phyloP scores from a whole-genome alignment of 1,140 invertebrate genomes.

The Maconellicoccus hirsutus region DNA sequence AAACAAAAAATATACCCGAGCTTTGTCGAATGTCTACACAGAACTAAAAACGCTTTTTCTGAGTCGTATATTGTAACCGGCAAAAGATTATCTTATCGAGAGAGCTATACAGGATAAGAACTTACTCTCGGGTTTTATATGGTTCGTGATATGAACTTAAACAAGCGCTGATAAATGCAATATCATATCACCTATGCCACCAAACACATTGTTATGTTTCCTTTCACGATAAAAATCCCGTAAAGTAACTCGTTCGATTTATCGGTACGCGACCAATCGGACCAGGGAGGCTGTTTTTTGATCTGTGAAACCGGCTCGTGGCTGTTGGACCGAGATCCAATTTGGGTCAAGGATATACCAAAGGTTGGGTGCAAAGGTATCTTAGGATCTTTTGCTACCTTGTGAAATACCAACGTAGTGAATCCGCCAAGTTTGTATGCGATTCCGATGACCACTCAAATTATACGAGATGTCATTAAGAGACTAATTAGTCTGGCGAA shows the following conservation, averaged over 20 bases:
- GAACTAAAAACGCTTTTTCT: conserved; percentile 9
- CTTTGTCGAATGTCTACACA: conserved; percentile 8
- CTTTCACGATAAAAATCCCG: background rate
- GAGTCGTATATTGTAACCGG: conserved; percentile 7
- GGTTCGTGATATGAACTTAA: conserved; percentile 8
- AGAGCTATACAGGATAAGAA: conserved; percentile 8
- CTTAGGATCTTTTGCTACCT: too few relatives aligned
- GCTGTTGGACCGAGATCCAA: too few relatives aligned
- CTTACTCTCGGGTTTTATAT: conserved; percentile 8
- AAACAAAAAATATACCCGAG: background rate
- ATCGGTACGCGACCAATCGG: too few relatives aligned
- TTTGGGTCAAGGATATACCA: too few relatives aligned
- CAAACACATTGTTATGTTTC: background rate
- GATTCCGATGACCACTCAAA: too few relatives aligned
- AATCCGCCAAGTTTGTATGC: too few relatives aligned
- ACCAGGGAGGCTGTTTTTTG: too few relatives aligned
- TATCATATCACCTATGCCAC: conserved; percentile 7
- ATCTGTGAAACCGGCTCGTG: too few relatives aligned
- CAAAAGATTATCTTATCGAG: conserved; percentile 9
- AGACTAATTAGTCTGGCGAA: too few relatives aligned
- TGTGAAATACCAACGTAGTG: too few relatives aligned
- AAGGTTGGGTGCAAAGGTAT: too few relatives aligned
- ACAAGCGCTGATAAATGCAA: conserved; percentile 8
- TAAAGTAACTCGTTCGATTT: background rate
- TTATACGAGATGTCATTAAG: too few relatives aligned